A percentile compares a stretch with the other conserved stretches of the same genome.
Evolutionary conservation across 2,888 invertebrate species (phyloP).

Genomic region (Caprella mutica): DNA sequence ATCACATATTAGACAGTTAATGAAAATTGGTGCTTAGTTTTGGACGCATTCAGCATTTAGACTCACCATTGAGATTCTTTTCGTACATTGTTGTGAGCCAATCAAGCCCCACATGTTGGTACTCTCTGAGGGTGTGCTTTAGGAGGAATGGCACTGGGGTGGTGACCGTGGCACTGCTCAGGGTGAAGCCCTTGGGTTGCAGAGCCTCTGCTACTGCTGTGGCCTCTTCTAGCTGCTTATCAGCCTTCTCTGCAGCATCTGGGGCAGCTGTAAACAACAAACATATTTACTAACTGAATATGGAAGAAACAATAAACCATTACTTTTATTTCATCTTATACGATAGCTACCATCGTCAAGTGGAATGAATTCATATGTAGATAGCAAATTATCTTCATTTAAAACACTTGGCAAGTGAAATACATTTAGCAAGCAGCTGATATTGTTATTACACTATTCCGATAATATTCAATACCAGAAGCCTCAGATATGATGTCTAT

Average conservation of each 20-base stretch:
- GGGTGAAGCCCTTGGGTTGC: conserved; percentile 94
- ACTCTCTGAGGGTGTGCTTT: conserved; percentile 80
- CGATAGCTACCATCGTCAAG: too few species aligned
- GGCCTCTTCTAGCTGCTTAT: conserved; percentile 68
- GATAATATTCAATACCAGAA: too few species aligned
- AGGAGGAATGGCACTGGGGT: conserved; percentile 87
- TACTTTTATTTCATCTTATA: too few species aligned
- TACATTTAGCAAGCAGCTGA: too few species aligned
- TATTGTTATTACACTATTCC: too few species aligned
- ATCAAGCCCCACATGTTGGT: conserved; percentile 93
- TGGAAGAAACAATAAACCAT: too few species aligned
- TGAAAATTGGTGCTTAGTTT: neutral
- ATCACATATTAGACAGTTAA: too few species aligned
- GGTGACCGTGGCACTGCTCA: conserved; percentile 82
- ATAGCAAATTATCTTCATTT: too few species aligned
- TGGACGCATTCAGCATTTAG: neutral
- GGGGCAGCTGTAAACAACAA: conserved; percentile 51
- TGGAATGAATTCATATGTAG: too few species aligned
- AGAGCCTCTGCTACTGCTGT: conserved; percentile 89
- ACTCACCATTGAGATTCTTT: conserved; percentile 71
- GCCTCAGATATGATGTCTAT: too few species aligned
- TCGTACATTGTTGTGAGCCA: conserved; percentile 96
- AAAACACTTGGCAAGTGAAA: too few species aligned
- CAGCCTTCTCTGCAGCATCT: conserved; percentile 40
- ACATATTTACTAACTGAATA: too few species aligned